Conservation (phyloP, 1,140 invertebrate species). For the Temnothorax longispinosus region DNA sequence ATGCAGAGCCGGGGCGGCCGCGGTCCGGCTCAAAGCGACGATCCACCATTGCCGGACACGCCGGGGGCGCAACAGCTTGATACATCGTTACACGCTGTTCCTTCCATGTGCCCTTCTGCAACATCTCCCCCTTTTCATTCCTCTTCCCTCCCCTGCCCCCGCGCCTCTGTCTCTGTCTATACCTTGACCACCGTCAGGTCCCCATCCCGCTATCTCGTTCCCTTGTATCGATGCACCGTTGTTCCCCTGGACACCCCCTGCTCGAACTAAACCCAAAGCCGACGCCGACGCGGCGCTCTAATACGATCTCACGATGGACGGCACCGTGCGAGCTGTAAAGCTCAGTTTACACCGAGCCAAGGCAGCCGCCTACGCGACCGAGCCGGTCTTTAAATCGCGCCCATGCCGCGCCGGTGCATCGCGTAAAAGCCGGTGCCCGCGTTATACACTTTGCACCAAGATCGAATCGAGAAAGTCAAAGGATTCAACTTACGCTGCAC, state of each 20-base stretch:
- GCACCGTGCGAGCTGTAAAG: slow-evolving; percentile 69
- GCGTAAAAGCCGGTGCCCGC: slow-evolving; percentile 11
- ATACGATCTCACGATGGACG: slow-evolving; percentile 75
- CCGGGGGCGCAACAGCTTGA: slow-evolving; percentile 85
- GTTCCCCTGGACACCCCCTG: slow-evolving; percentile 26
- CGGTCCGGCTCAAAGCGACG: slow-evolving; percentile 83
- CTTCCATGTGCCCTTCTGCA: slow-evolving; percentile 78
- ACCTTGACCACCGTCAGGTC: slow-evolving; percentile 18
- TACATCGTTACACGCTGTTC: slow-evolving; percentile 85
- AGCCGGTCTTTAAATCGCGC: slow-evolving; percentile 68
- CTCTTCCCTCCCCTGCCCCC: neutral
- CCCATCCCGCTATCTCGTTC: slow-evolving; percentile 22
- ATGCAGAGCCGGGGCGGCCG: slow-evolving; percentile 80
- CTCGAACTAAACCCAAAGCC: slow-evolving; percentile 61
- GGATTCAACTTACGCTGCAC: neutral
- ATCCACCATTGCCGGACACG: slow-evolving; percentile 83
- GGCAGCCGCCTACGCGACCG: slow-evolving; percentile 67
- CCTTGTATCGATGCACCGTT: slow-evolving; percentile 43
- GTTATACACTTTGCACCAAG: slow-evolving; percentile 26
- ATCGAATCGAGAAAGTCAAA: neutral
- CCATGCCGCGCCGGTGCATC: slow-evolving; percentile 34
- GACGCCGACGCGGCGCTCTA: slow-evolving; percentile 67
- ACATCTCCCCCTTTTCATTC: slow-evolving; percentile 20
- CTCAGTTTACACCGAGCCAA: slow-evolving; percentile 68
- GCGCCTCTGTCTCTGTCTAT: slow-evolving; percentile 28